phyloP scores from a whole-genome alignment of 2,113 vertebrate genomes.

The Oncorhynchus nerka region DNA sequence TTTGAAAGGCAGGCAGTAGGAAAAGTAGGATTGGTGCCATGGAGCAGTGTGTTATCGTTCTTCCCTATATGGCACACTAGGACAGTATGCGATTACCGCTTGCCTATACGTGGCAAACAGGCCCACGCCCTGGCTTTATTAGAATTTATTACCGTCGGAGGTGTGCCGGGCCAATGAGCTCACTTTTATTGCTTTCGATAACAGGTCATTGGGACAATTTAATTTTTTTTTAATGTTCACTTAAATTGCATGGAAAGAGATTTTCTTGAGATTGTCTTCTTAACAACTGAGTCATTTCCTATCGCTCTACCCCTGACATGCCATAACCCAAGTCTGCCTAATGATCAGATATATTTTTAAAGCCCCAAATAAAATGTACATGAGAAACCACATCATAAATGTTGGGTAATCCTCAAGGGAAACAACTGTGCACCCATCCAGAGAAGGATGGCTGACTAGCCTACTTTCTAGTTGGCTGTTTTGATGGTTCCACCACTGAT shows the following conservation, averaged over 20 bases:
- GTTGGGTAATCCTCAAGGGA: too few relatives aligned
- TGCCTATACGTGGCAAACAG: background rate
- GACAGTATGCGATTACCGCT: conserved; percentile 6
- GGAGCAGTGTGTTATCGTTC: conserved; percentile 24
- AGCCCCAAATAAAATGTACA: too few relatives aligned
- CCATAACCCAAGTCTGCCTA: too few relatives aligned
- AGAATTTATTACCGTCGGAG: conserved; percentile 9
- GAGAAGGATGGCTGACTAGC: background rate
- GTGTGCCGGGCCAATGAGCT: conserved; percentile 16
- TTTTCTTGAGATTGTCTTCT: background rate
- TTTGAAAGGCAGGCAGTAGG: conserved; percentile 17
- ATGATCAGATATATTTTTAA: too few relatives aligned
- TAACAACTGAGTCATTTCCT: too few relatives aligned
- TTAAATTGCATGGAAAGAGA: background rate
- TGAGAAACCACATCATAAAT: too few relatives aligned
- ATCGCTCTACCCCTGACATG: too few relatives aligned
- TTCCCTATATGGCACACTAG: background rate
- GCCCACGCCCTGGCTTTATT: conserved; percentile 17
- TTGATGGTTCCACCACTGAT: conserved; percentile 3
- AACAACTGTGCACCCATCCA: too few relatives aligned
- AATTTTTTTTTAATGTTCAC: background rate
- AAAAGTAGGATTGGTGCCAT: conserved; percentile 17
- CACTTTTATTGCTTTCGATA: conserved; percentile 33
- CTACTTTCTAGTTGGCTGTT: conserved; percentile 15
- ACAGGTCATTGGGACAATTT: background rate